phyloP scores from a whole-genome alignment of 2,888 invertebrate species.

The Amorpha juglandis region DNA sequence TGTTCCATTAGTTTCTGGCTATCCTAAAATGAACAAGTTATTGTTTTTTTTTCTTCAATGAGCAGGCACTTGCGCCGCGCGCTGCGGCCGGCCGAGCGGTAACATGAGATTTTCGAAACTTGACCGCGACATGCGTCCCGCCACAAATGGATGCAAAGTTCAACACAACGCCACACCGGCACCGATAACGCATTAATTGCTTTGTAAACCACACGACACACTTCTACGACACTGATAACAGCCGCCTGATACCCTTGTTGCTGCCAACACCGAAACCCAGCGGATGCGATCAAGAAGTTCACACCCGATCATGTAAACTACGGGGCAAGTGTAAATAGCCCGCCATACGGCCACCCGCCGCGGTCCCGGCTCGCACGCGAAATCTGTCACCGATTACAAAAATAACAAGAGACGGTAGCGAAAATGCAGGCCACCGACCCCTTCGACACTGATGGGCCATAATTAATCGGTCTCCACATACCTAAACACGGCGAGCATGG shows the following conservation, averaged over 20 bases:
- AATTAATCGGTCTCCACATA: constrained; percentile 79
- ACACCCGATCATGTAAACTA: constrained; percentile 42
- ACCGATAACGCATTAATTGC: constrained; percentile 79
- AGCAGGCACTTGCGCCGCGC: constrained; percentile 23
- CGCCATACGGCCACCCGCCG: constrained; percentile 42
- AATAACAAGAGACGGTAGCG: constrained; percentile 61
- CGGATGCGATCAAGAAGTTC: constrained; percentile 40
- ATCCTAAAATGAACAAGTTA: constrained; percentile 23
- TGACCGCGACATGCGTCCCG: constrained; percentile 44
- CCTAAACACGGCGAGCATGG: constrained; percentile 81
- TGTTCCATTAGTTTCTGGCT: constrained; percentile 9
- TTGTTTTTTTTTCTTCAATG: constrained; percentile 20
- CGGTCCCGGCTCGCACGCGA: constrained; percentile 43
- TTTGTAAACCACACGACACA: constrained; percentile 79
- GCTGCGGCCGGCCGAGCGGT: constrained; percentile 28
- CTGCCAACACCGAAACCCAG: constrained; percentile 26
- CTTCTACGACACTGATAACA: constrained; percentile 72
- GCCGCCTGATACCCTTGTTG: constrained; percentile 6
- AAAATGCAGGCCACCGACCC: constrained; percentile 75
- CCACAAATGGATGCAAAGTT: constrained; percentile 66
- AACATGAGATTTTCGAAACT: constrained; percentile 38
- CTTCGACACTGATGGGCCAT: constrained; percentile 73
- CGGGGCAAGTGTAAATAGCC: constrained; percentile 46
- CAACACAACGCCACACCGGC: constrained; percentile 60
- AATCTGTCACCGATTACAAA: constrained; percentile 64